Base-by-base conservation (phyloP, 2,113 vertebrate species). In the Scomber colias region DNA sequence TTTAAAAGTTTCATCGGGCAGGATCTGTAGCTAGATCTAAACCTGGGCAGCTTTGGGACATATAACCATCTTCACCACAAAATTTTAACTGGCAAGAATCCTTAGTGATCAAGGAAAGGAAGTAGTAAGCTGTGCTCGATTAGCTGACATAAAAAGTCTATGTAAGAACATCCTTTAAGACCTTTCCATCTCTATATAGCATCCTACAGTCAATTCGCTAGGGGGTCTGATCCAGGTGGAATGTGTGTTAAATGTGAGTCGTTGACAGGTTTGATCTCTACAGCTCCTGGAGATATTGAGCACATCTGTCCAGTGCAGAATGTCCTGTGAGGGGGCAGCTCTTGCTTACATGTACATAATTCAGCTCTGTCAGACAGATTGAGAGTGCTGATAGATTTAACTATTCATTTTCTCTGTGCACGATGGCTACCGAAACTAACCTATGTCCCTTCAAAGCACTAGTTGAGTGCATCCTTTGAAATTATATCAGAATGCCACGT, bases 1-100 rank as follows among this genome's bases (percentile, higher is more conserved):
- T 68, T 66, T 63, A 45, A 73, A 76, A 40, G 14, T 13, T 67
- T 67, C 60, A 24, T 48, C 44, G 3, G 16, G 30, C n/a, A 56
- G 66, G 11, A 78, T 68, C 12, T 54, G 67, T 27, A 60, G 21
- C 21, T 21, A 21, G 66, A 74, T 66, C 17, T 60, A 61, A 75
- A 64, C 54, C 51, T 50, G 55, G 40, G 19, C 17, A 71, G 50
- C 57, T 80, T 24, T 46, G 27, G 40, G 53, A 85, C 30, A 61
- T 8, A 2, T 48, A 44, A 21, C 55, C 65, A 53, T 48, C 55
- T 35, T 51, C 64, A 44, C 49, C 44, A 66, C 62, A 63, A 57
- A 57, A 46, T 60, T 51, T 61, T 14, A 55, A 46, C 27, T 35
- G 54, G 59, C 19, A 66, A 31, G 31, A 51, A 62, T 35, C 21